Percentiles rank a stretch among this genome's conserved stretches.
phyloP scores from a whole-genome alignment of 2,113 vertebrate genomes.

The Calonectris borealis region DNA sequence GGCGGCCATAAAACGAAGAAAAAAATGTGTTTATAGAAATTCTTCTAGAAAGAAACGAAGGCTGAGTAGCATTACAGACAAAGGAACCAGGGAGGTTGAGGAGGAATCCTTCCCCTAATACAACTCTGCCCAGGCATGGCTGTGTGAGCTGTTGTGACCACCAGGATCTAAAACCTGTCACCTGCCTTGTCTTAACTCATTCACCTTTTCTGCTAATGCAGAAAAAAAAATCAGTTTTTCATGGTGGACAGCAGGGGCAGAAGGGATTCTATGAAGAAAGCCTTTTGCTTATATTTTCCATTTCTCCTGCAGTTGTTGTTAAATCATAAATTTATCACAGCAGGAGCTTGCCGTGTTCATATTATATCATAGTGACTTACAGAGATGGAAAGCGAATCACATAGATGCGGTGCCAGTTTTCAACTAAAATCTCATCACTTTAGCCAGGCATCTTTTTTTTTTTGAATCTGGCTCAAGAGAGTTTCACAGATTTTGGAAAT shows the following conservation, averaged over 20 bases:
- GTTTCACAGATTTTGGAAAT: constrained; percentile 7
- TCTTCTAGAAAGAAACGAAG: not conserved
- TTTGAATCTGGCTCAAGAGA: not conserved
- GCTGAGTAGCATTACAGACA: not conserved
- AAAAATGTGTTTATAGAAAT: not conserved
- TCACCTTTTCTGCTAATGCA: not conserved
- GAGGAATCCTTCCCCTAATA: not conserved
- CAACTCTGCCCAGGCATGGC: not conserved
- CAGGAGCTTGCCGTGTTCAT: not conserved
- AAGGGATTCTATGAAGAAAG: not conserved
- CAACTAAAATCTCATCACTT: not conserved
- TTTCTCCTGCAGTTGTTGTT: constrained; percentile 25
- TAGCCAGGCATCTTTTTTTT: not conserved
- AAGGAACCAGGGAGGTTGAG: not conserved
- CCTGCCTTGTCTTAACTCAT: not conserved
- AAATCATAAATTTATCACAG: constrained; percentile 35
- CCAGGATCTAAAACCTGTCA: not conserved
- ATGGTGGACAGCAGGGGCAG: not conserved
- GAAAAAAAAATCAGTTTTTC: not conserved
- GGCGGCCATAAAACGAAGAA: not conserved
- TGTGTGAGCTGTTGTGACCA: not conserved
- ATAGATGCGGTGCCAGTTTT: not conserved
- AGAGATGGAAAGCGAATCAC: constrained; percentile 1
- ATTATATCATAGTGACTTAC: not conserved
- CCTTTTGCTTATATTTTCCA: constrained; percentile 21